Percentiles rank a stretch among this genome's conserved stretches.
phyloP scores from a whole-genome alignment of 2,797 vertebrate genomes.

The Poecilia gillii region DNA sequence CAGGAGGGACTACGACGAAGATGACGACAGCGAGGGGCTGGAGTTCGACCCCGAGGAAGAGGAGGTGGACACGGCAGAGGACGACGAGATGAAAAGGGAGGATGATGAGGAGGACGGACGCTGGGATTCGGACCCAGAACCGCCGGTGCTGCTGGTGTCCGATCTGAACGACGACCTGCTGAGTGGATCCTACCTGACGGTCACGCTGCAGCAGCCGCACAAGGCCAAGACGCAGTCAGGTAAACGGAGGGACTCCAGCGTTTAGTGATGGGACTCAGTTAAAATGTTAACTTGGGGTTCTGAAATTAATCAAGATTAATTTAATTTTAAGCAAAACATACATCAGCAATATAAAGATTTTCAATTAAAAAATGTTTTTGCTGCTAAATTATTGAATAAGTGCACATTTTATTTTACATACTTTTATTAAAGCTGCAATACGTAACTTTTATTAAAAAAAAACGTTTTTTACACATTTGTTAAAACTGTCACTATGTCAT shows the following conservation, averaged over 20 bases:
- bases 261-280: neutral
- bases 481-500: too few species aligned
- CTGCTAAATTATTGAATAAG: too few species aligned
- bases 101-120: conserved; percentile 86
- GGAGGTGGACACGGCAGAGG: conserved; percentile 74
- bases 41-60: conserved; percentile 79
- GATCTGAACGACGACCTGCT: conserved; percentile 86
- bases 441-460: too few species aligned
- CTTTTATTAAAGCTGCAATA: too few species aligned
- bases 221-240: conserved; percentile 83
- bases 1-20: conserved; percentile 59
- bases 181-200: conserved; percentile 94
- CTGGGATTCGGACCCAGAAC: conserved; percentile 92
- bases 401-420: too few species aligned
- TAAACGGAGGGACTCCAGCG: conserved; percentile 16
- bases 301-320: too few species aligned
- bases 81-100: conserved; percentile 65
- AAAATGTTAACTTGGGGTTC: too few species aligned
- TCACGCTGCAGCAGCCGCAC: conserved; percentile 93
- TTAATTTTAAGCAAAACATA: too few species aligned
- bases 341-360: too few species aligned
- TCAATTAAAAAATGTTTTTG: too few species aligned
- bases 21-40: conserved; percentile 75
- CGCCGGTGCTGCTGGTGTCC: conserved; percentile 82
- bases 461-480: too few species aligned